Evolutionary conservation across 2,888 invertebrate species (phyloP), one percentile per base, ranked within the genome.

Genomic region (Drosophila colorata): DNA sequence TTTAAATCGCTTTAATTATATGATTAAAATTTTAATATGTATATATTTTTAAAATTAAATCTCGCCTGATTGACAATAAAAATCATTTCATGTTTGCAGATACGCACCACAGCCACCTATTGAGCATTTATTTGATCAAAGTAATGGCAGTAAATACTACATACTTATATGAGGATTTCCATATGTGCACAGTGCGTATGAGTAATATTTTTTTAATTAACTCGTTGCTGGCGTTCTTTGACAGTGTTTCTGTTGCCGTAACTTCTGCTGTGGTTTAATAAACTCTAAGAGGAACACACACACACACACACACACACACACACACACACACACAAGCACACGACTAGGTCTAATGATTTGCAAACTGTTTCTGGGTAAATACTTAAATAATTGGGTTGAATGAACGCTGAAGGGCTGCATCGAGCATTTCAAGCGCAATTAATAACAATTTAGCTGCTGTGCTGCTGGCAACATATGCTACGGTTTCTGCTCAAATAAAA

Each of bases 401-500:
- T 37, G 35, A 47, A 52, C 52, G 23, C 37, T 35, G 8, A 47
- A 38, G 25, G 41, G 35, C 9, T 41, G 51, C 37, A 31, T 41
- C 23, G 52, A 31, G 31, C 44, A 46, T 53, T 61, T 60, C 28
- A 37, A 61, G 60, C 41, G 68, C 61, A 78, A 73, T 87, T 75
- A 87, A 74, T 77, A 74, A 67, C 61, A 77, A 57, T 65, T 59
- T 69, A 55, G 61, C 65, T 55, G 58, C 53, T 47, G 57, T 25
- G 63, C 48, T 58, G 43, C 48, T 48, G 63, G 53, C 71, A 71
- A 56, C 78, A 74, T 66, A 69, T 85, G 82, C 65, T 65, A 46
- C 51, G 33, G 37, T 33, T 51, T 40, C 14, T 38, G 53, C 35
- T 18, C 43, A 35, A 35, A 53, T 23, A 35, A 40, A 46, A 20